Conservation (phyloP, 2,113 vertebrate genomes). For the Nibea coibor region DNA sequence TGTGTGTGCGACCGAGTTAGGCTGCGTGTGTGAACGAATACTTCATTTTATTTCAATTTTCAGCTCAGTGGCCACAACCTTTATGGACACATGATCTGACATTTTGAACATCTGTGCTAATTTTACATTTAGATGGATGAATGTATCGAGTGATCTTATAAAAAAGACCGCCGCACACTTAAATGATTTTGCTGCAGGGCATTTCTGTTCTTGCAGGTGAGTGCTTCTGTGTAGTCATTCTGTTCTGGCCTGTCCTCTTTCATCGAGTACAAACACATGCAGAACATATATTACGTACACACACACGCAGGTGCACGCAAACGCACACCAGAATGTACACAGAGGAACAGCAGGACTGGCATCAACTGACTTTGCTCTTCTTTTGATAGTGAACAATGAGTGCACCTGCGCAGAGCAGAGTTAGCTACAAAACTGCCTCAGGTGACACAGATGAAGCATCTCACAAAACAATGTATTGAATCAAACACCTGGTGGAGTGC, state of each 20-base stretch:
- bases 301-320: conserved; percentile 15
- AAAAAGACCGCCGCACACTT: conserved; percentile 41
- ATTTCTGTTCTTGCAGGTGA: conserved; percentile 50
- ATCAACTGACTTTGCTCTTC: conserved; percentile 47
- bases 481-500: conserved; percentile 62
- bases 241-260: conserved; percentile 67
- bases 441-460: conserved; percentile 66
- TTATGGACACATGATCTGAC: conserved; percentile 27
- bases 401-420: conserved; percentile 73
- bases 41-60: neutral
- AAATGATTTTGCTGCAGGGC: conserved; percentile 63
- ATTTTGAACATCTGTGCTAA: conserved; percentile 63
- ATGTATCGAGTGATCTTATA: conserved; percentile 42
- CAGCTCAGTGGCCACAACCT: conserved; percentile 28
- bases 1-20: neutral
- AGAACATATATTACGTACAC: conserved; percentile 1
- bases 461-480: conserved; percentile 42
- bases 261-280: conserved; percentile 44
- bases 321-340: conserved; percentile 31
- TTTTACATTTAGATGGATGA: conserved; percentile 41
- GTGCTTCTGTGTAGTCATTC: conserved; percentile 46
- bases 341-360: conserved; percentile 51
- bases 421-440: conserved; percentile 63
- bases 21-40: neutral
- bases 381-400: conserved; percentile 68